Evolutionary conservation across 1,140 invertebrate species (phyloP).

Genomic region (Frieseomelitta varia): DNA sequence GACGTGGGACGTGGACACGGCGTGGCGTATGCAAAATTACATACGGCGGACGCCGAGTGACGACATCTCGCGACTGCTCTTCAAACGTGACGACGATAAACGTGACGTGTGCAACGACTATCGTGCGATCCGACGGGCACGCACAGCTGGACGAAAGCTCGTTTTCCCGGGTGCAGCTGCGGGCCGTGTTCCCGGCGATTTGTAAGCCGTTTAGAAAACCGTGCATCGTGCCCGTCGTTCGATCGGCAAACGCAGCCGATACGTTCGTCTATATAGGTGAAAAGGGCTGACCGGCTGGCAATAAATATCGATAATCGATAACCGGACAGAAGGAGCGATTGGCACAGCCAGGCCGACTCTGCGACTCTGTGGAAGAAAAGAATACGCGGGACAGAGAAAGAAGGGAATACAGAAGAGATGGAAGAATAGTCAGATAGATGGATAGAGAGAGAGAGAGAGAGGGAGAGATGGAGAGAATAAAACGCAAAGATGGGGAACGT

Average conservation of each 20-base stretch:
- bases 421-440: too few relatives aligned
- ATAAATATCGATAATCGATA: constrained; percentile 77
- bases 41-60: neutral
- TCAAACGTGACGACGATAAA: neutral
- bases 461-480: neutral
- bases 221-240: constrained; percentile 50
- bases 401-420: neutral
- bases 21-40: constrained; percentile 19
- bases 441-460: too few relatives aligned
- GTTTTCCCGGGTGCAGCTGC: constrained; percentile 2
- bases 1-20: neutral
- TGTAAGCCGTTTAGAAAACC: constrained; percentile 52
- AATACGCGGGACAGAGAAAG: neutral
- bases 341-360: constrained; percentile 54
- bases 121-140: neutral
- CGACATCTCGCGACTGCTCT: neutral
- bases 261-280: constrained; percentile 59
- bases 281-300: constrained; percentile 69
- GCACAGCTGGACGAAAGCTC: neutral
- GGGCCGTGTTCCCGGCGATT: constrained; percentile 39
- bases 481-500: neutral
- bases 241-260: constrained; percentile 59
- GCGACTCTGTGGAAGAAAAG: constrained; percentile 24
- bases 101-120: neutral
- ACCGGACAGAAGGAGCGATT: constrained; percentile 63